Base-by-base conservation (phyloP, 1,140 invertebrate genomes). In the Hycleus phaleratus region DNA sequence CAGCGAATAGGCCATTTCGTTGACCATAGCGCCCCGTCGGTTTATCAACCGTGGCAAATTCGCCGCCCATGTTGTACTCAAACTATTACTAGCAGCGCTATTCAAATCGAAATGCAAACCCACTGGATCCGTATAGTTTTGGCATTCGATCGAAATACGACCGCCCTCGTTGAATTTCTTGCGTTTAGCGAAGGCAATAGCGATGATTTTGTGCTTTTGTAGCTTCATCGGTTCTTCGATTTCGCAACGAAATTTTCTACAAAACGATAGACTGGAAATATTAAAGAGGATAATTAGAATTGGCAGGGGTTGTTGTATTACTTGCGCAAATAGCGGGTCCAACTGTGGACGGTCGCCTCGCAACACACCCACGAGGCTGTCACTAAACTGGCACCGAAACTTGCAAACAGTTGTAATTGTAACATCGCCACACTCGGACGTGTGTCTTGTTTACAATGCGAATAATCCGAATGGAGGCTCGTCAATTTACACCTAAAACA, bases 321-420 rank as follows among this genome's bases (percentile, higher is more conserved):
- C 90, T 85, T 87, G 73, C 83, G 81, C 26, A 94, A 77, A 72
- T 90, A 93, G 61, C 90, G 78, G 50, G 83, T 82, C 93, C 93
- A 97, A 0, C 86, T 85, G 58, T 87, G 81, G 2, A 90, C 69
- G 0, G 91, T 90, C 18, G 88, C 86, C 39, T 81, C 79, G 26
- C 90, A 95, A 90, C 91, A 95, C 24, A 91, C 88, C 91, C 91
- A 96, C 3, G 88, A 90, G 3, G 91, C 90, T 87, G 95, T 92
- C n/a, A 90, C 77, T 56, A 93, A 82, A 26, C 91, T 91, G 46
- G 85, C 82, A 52, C 85, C 85, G 75, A 95, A 95, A 32, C 90
- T 80, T 45, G 88, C 81, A 46, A 95, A 70, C 58, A 95, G 74
- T 70, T 93, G 89, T 43, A 93, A 69, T 68, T 93, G 87, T 54